These are phyloP conservation scores for Nycteola revayana DNA, from an alignment of 2,888 invertebrate species.

Conservation along the genomic window DNA sequence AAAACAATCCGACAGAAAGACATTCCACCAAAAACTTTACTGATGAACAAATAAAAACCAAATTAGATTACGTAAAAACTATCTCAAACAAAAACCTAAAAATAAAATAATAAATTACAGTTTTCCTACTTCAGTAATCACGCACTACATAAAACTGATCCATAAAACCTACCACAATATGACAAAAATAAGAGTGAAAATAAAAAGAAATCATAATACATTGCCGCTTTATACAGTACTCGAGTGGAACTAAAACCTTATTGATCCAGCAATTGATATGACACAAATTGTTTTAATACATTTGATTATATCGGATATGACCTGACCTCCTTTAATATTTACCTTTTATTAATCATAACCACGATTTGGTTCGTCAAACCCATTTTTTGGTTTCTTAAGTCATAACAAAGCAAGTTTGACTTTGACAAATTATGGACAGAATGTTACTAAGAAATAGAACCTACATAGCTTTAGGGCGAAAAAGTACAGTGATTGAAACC, in stretches of 20 bases:
- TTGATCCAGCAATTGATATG: conserved; percentile 12
- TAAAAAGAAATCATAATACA: conserved; percentile 1
- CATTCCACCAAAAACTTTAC: too few relatives aligned
- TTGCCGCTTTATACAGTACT: conserved; percentile 5
- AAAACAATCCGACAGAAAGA: too few relatives aligned
- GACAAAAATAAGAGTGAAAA: not conserved
- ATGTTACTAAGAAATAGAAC: too few relatives aligned
- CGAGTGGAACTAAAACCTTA: not conserved
- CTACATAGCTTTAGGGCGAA: too few relatives aligned
- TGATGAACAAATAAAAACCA: too few relatives aligned
- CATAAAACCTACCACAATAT: not conserved
- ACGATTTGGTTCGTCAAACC: conserved; percentile 23
- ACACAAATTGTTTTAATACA: conserved; percentile 12
- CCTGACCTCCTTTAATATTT: conserved; percentile 27
- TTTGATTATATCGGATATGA: conserved; percentile 14
- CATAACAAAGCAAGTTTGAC: conserved; percentile 28
- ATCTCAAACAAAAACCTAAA: too few relatives aligned
- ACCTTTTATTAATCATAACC: conserved; percentile 31
- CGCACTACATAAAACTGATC: conserved; percentile 1
- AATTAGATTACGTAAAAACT: too few relatives aligned
- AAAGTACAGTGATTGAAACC: too few relatives aligned
- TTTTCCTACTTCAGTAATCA: too few relatives aligned
- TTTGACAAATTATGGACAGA: conserved; percentile 31
- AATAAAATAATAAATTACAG: too few relatives aligned
- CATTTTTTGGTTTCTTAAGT: conserved; percentile 27